Base-by-base conservation (phyloP, 2,888 invertebrate genomes). In the Drosophila stalkeri region DNA sequence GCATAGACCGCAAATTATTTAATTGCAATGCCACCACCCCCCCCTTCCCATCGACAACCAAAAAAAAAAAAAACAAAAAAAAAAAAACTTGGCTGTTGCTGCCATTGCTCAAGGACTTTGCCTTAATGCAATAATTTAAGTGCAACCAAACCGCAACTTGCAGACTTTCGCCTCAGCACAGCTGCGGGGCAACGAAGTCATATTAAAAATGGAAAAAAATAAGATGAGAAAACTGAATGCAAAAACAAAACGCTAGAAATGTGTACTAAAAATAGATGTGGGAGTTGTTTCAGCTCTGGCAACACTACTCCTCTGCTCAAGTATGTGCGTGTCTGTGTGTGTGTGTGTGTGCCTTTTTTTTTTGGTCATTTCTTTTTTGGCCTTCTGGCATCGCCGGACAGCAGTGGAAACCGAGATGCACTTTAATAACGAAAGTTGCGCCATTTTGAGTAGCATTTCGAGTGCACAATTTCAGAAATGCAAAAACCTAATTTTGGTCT, bases 71-170 rank as follows among this genome's bases (percentile, higher is more conserved):
- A 16, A 27, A 20, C 62, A 55, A 76, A 72, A 11, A 44, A 44
- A 27, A 49, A 20, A 64, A 47, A 78, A 70, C 80, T 70, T 64
- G 54, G 56, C 60, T 47, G 51, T 33, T 51, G 33, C 33, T 64
- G 74, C 64, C 63, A 60, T 47, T 68, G 74, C 78, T 82, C 83
- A 83, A 86, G 85, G 80, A 88, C 80, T 79, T 80, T 68, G 60
- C 63, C 80, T 75, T 78, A 84, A 88, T 87, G 89, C 86, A 87
- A 88, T 88, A 88, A 86, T 87, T 87, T 88, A 86, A 88, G 84
- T 84, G 89, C 84, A 88, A 80, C 73, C 73, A 74, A 79, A 82
- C 86, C 86, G 71, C 88, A 88, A 87, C 77, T 81, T 82, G 75
- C 69, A 65, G 78, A 70, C 80, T 73, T 65, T 64, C 39, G 47